Conservation (phyloP, 2,797 vertebrate genomes). For the Tapera naevia region DNA sequence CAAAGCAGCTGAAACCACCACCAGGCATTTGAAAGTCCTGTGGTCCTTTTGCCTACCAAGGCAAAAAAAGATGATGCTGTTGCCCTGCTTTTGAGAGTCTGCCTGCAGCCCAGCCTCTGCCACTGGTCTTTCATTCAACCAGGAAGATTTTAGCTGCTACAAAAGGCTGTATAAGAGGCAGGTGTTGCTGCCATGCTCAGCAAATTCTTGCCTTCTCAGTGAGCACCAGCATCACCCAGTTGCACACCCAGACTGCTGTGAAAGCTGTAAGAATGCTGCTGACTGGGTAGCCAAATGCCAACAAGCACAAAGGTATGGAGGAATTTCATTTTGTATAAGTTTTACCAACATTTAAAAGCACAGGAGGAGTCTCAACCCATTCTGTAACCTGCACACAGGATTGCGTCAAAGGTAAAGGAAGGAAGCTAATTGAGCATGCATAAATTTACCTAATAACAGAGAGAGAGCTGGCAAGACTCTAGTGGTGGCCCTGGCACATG, state of each 20-base stretch:
- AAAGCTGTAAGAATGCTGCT: not conserved
- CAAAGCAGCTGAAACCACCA: not conserved
- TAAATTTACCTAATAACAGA: not conserved
- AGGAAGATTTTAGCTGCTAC: not conserved
- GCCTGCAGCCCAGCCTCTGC: not conserved
- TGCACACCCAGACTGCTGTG: too few relatives aligned
- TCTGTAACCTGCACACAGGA: not conserved
- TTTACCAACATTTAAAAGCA: not conserved
- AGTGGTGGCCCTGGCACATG: fast-evolving
- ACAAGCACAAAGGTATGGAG: not conserved
- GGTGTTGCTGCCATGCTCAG: not conserved
- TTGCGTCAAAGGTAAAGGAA: not conserved
- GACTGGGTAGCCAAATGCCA: not conserved
- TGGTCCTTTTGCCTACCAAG: not conserved
- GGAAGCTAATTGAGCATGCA: not conserved
- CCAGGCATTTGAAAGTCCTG: not conserved
- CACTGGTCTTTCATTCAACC: not conserved
- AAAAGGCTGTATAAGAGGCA: not conserved
- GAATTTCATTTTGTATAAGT: not conserved
- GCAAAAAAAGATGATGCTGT: not conserved
- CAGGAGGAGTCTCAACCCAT: not conserved
- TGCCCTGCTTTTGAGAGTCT: not conserved
- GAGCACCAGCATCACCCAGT: fast-evolving
- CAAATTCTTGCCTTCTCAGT: not conserved
- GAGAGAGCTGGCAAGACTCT: not conserved